Evolutionary conservation across 2,888 invertebrate species (phyloP).

Genomic region (Agrilus biguttatus): DNA sequence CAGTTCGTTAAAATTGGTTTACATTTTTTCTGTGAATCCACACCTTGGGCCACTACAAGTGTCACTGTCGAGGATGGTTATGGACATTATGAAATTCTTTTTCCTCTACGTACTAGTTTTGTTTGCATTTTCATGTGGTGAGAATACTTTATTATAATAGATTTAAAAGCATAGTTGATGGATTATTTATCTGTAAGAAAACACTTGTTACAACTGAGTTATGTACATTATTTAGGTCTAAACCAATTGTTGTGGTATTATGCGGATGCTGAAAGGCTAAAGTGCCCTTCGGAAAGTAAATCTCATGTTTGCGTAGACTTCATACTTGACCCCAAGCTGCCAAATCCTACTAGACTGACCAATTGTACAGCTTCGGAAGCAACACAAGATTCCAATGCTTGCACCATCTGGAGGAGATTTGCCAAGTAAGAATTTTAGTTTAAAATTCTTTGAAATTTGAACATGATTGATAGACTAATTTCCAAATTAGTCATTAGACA

Average conservation of each 20-base stretch:
- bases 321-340: constrained; percentile 7
- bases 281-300: constrained; percentile 43
- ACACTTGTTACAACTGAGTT: not conserved
- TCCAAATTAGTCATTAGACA: no score
- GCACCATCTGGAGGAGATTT: constrained; percentile 76
- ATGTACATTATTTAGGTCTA: constrained; percentile 43
- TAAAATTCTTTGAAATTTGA: no score
- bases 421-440: constrained; percentile 53
- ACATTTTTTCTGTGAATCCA: constrained; percentile 95
- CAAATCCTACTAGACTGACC: constrained; percentile 19
- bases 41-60: constrained; percentile 94
- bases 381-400: constrained; percentile 56
- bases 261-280: constrained; percentile 76
- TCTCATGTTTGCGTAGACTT: constrained; percentile 7
- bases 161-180: not conserved
- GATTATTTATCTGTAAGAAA: not conserved
- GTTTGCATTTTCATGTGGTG: constrained; percentile 92
- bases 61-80: constrained; percentile 84
- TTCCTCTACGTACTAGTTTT: constrained; percentile 82
- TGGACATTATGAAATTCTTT: constrained; percentile 94
- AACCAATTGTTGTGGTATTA: constrained; percentile 84
- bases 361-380: constrained; percentile 27
- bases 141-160: constrained; percentile 24
- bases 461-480: no score
- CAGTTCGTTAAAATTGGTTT: constrained; percentile 89